Evolutionary conservation across 2,888 invertebrate genomes (phyloP).

Genomic region (Erebia epiphron): DNA sequence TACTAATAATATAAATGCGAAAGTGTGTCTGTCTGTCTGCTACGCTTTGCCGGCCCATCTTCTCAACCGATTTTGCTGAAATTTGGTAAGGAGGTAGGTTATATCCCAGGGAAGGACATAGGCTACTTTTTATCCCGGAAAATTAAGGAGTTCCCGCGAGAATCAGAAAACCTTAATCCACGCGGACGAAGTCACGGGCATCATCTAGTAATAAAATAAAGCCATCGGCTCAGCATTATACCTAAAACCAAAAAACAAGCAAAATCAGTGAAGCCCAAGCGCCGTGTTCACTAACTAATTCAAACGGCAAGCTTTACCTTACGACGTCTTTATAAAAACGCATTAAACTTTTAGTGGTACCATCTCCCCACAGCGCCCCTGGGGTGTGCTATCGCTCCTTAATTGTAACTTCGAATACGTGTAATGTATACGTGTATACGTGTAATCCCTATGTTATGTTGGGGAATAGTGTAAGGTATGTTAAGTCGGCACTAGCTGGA

Average conservation of each 20-base stretch:
- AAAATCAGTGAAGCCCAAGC: constrained; percentile 1
- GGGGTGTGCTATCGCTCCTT: constrained; percentile 39
- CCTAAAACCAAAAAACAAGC: not conserved
- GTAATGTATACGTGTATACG: constrained; percentile 44
- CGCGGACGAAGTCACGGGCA: too few species aligned
- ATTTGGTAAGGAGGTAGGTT: too few species aligned
- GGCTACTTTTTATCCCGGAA: too few species aligned
- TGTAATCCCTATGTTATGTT: constrained; percentile 35
- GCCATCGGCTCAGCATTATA: too few species aligned
- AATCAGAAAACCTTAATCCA: too few species aligned
- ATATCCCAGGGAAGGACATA: too few species aligned
- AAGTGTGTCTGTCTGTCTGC: too few species aligned
- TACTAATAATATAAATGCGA: too few species aligned
- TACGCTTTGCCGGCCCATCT: too few species aligned
- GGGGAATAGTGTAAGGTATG: not conserved
- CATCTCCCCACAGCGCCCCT: constrained; percentile 37
- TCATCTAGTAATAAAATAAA: too few species aligned
- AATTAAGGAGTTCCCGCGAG: too few species aligned
- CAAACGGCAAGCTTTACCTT: constrained; percentile 12
- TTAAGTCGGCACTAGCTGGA: not conserved
- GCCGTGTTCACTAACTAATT: constrained; percentile 6
- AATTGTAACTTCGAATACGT: constrained; percentile 42
- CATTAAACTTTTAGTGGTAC: constrained; percentile 44
- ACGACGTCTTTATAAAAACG: constrained; percentile 40
- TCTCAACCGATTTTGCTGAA: too few species aligned